Conservation (phyloP, 2,797 vertebrate species). For the Bovichtus variegatus region DNA sequence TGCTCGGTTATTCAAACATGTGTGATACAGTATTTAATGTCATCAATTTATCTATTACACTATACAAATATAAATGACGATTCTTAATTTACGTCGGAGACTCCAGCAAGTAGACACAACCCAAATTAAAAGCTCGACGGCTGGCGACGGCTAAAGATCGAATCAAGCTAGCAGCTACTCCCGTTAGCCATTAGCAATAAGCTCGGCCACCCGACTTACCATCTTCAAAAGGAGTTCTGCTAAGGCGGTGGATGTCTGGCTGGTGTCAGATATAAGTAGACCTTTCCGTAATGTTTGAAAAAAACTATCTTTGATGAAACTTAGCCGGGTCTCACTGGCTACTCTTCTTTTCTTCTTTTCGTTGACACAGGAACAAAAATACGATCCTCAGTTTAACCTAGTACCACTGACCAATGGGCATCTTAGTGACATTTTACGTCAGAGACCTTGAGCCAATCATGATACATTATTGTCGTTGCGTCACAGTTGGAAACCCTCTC, state of each 20-base stretch:
- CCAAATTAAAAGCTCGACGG: constrained; percentile 44
- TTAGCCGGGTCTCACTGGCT: constrained; percentile 43
- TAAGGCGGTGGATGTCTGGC: constrained; percentile 8
- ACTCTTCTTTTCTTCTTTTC: constrained; percentile 77
- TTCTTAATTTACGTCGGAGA: neutral
- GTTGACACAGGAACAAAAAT: constrained; percentile 91
- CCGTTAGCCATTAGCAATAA: constrained; percentile 61
- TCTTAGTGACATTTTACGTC: constrained; percentile 26
- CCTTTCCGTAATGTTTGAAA: constrained; percentile 21
- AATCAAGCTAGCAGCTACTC: constrained; percentile 68
- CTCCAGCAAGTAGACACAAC: constrained; percentile 33
- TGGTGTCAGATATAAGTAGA: constrained; percentile 28
- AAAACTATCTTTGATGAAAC: constrained; percentile 46
- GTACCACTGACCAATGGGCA: constrained; percentile 73
- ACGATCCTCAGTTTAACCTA: constrained; percentile 77
- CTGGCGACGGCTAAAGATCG: constrained; percentile 61
- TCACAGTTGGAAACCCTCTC: constrained; percentile 14
- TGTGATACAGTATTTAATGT: fast-evolving
- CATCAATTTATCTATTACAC: fast-evolving
- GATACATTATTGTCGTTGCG: neutral
- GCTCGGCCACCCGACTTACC: constrained; percentile 74
- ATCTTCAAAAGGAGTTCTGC: constrained; percentile 71
- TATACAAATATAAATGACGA: fast-evolving
- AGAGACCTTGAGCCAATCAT: constrained; percentile 66
- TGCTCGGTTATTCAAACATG: neutral